A percentile compares a stretch with the other conserved stretches of the same genome.
phyloP scores from a whole-genome alignment of 2,113 vertebrate species.

The Albula goreensis region DNA sequence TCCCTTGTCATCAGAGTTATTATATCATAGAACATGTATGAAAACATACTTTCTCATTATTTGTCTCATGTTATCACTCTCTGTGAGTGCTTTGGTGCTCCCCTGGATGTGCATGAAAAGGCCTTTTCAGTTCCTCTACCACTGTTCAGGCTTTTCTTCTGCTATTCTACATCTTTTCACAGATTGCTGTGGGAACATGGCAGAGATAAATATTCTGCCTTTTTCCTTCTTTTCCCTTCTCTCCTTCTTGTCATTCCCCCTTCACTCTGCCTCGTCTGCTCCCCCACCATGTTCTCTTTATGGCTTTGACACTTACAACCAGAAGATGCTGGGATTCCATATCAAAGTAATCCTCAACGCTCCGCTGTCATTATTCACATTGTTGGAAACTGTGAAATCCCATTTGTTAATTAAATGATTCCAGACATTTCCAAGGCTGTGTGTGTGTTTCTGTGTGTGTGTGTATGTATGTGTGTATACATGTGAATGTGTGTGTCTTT shows the following conservation, averaged over 20 bases:
- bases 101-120: background rate
- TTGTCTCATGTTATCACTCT: slow-evolving; percentile 10
- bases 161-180: background rate
- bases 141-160: background rate
- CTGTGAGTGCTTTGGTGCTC: background rate
- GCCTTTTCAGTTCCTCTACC: background rate
- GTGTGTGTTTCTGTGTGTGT: background rate
- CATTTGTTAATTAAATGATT: slow-evolving; percentile 55
- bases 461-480: slow-evolving; percentile 10
- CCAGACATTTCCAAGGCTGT: slow-evolving; percentile 36
- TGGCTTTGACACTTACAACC: slow-evolving; percentile 43
- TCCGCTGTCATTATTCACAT: slow-evolving; percentile 34
- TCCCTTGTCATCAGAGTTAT: background rate
- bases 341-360: slow-evolving; percentile 40
- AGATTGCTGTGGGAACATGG: background rate
- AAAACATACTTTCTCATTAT: slow-evolving; percentile 1
- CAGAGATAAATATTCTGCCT: background rate
- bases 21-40: background rate
- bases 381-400: slow-evolving; percentile 56
- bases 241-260: background rate
- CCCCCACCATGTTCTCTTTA: background rate
- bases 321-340: slow-evolving; percentile 44
- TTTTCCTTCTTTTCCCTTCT: background rate
- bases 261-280: background rate
- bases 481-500: background rate